Conservation (phyloP, 2,888 invertebrate genomes). For the Syrphus vitripennis region DNA sequence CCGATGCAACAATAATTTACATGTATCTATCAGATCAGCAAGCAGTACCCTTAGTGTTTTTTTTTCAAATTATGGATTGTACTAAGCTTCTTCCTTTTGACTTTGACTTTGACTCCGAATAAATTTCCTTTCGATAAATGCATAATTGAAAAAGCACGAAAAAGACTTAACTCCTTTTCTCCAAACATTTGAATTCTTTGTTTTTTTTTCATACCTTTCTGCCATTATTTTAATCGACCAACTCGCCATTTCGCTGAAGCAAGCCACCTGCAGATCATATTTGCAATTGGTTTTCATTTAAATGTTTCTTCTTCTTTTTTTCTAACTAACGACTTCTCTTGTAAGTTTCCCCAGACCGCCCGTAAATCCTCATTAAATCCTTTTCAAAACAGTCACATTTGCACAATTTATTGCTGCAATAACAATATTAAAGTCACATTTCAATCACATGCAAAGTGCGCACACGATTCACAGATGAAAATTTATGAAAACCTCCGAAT, state of each 20-base stretch:
- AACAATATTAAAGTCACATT: constrained; percentile 78
- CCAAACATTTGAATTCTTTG: background rate
- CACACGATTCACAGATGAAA: constrained; percentile 76
- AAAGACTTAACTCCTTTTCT: background rate
- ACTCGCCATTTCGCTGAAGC: background rate
- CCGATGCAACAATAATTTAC: too few species aligned
- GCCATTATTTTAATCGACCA: background rate
- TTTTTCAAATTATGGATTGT: too few species aligned
- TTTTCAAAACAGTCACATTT: constrained; percentile 63
- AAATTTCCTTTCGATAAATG: background rate
- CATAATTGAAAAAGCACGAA: background rate
- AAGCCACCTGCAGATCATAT: constrained; percentile 49
- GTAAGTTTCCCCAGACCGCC: constrained; percentile 44
- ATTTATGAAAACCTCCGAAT: constrained; percentile 78
- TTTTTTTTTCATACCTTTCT: background rate
- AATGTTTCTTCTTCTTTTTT: background rate
- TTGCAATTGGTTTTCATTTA: constrained; percentile 3
- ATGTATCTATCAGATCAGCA: too few species aligned
- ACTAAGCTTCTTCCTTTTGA: too few species aligned
- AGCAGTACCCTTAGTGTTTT: too few species aligned
- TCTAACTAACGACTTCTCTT: constrained; percentile 19
- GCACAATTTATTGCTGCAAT: constrained; percentile 76
- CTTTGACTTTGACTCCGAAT: too few species aligned
- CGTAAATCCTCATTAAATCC: constrained; percentile 73
- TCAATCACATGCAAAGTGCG: constrained; percentile 77